Conservation (phyloP, 2,113 vertebrate species). For the Copsychus sechellarum region DNA sequence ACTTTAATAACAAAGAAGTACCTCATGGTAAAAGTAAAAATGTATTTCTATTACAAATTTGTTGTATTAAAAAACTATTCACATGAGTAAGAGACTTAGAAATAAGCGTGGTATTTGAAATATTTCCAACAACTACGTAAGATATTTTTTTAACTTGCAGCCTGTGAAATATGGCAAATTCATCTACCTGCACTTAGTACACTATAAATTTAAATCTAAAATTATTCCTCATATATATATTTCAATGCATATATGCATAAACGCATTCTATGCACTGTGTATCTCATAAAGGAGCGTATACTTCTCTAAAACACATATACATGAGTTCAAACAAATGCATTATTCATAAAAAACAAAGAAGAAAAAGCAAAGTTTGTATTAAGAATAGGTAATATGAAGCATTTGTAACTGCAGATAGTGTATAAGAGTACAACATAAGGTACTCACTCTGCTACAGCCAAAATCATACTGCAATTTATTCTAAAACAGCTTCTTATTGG, state of each 20-base stretch:
- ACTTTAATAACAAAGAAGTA: not conserved
- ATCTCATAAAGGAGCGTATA: not conserved
- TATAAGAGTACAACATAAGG: not conserved
- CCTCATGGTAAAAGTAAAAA: not conserved
- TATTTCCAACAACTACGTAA: not conserved
- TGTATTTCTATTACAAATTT: not conserved
- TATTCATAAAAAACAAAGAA: not conserved
- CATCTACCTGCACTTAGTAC: not conserved
- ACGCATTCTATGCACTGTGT: not conserved
- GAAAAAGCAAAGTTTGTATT: not conserved
- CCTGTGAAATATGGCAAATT: not conserved
- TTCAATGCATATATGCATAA: not conserved
- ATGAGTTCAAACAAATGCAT: not conserved
- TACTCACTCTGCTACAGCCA: not conserved
- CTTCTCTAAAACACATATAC: not conserved
- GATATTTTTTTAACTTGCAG: not conserved
- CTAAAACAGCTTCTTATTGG: not conserved
- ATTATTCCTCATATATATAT: not conserved
- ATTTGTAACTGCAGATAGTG: not conserved
- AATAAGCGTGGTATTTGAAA: not conserved
- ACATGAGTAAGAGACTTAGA: not conserved
- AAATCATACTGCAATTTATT: not conserved
- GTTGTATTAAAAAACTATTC: not conserved
- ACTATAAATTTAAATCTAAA: not conserved
- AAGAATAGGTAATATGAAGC: not conserved